Evolutionary conservation across 1,140 invertebrate genomes (phyloP).

Genomic region (Drosophila melanica): DNA sequence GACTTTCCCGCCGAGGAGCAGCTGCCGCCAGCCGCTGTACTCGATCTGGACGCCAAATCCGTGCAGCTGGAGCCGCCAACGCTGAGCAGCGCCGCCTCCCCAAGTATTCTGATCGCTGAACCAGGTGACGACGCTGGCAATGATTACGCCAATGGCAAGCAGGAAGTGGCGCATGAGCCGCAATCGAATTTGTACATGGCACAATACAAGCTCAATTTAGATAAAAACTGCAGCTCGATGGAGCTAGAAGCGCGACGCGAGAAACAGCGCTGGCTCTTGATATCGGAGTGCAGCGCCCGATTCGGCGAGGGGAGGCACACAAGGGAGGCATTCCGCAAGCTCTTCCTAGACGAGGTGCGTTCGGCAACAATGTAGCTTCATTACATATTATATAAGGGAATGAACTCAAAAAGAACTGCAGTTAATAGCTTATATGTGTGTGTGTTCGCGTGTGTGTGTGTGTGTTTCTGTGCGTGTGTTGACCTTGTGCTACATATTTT

Average conservation of each 20-base stretch:
- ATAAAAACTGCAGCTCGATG: slow-evolving; percentile 84
- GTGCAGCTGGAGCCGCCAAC: slow-evolving; percentile 19
- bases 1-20: slow-evolving; percentile 35
- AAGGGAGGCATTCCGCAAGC: slow-evolving; percentile 79
- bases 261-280: slow-evolving; percentile 82
- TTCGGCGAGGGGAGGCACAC: slow-evolving; percentile 83
- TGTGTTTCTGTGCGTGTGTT: slow-evolving; percentile 24
- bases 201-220: slow-evolving; percentile 83
- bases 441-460: background rate
- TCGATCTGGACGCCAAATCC: slow-evolving; percentile 43
- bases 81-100: slow-evolving; percentile 46
- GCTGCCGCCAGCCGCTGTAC: slow-evolving; percentile 45
- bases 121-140: slow-evolving; percentile 23
- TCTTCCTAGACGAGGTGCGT: slow-evolving; percentile 80
- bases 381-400: background rate
- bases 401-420: background rate
- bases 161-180: slow-evolving; percentile 71
- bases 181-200: slow-evolving; percentile 82
- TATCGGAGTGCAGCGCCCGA: slow-evolving; percentile 83
- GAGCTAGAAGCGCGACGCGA: slow-evolving; percentile 83
- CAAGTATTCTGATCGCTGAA: slow-evolving; percentile 67
- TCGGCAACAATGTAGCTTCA: slow-evolving; percentile 12
- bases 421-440: background rate
- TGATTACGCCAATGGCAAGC: slow-evolving; percentile 40
- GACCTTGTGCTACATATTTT: slow-evolving; percentile 78